Evolutionary conservation across 2,113 vertebrate genomes (phyloP).

Genomic region (Callipepla squamata): DNA sequence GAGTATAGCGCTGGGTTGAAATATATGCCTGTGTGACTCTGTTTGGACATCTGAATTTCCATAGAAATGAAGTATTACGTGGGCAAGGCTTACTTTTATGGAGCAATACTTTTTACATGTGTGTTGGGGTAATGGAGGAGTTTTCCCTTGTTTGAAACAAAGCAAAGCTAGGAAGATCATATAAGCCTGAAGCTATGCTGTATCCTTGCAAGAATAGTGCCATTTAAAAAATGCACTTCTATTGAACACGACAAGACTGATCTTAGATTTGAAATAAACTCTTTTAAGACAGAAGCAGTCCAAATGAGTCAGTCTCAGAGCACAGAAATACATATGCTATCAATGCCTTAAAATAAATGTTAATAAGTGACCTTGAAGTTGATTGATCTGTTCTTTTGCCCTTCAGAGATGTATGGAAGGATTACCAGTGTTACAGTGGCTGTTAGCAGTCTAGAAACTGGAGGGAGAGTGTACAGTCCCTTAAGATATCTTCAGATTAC

Average conservation of each 20-base stretch:
- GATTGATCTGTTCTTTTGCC: not conserved
- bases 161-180: not conserved
- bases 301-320: not conserved
- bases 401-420: not conserved
- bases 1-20: not conserved
- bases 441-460: not conserved
- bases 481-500: not conserved
- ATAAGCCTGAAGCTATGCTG: not conserved
- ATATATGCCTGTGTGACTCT: not conserved
- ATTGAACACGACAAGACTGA: not conserved
- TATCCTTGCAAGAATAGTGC: not conserved
- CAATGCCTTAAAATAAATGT: not conserved
- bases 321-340: not conserved
- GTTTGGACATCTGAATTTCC: not conserved
- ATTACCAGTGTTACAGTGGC: not conserved
- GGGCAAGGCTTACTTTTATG: not conserved
- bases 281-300: not conserved
- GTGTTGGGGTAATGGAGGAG: not conserved
- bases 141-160: not conserved
- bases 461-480: not conserved
- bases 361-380: not conserved
- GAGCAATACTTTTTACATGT: not conserved
- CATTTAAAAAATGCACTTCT: not conserved
- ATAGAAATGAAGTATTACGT: constrained; percentile 17
- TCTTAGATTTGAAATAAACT: not conserved